Evolutionary conservation across 2,888 invertebrate species (phyloP).

Genomic region (Desoria tigrina): DNA sequence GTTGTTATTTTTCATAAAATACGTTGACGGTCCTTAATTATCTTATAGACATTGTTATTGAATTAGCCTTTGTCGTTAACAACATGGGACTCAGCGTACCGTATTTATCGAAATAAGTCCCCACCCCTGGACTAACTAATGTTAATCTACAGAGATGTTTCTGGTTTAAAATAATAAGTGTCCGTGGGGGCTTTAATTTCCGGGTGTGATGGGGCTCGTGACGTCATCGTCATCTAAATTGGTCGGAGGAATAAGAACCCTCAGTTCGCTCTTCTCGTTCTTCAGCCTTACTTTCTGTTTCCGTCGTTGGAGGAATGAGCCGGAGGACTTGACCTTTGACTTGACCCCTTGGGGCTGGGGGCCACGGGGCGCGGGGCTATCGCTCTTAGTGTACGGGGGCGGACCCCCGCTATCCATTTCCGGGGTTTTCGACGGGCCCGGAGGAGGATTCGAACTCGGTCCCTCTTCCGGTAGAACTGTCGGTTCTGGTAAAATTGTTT

Average conservation of each 20-base stretch:
- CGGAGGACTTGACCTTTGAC: slow-evolving; percentile 39
- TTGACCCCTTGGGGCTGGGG: slow-evolving; percentile 14
- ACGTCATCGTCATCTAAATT: slow-evolving; percentile 43
- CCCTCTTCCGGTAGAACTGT: not conserved
- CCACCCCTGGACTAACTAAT: no score
- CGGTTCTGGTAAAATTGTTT: no score
- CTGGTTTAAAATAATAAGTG: no score
- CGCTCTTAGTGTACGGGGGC: not conserved
- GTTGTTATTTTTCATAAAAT: no score
- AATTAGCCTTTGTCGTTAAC: no score
- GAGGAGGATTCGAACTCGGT: not conserved
- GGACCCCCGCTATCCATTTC: not conserved
- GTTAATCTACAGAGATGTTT: no score
- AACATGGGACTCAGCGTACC: no score
- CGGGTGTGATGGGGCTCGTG: slow-evolving; percentile 36
- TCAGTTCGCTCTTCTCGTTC: slow-evolving; percentile 48
- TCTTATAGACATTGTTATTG: no score
- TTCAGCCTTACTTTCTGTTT: slow-evolving; percentile 35
- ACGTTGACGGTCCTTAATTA: no score
- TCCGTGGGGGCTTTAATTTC: no score
- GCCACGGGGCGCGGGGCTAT: not conserved
- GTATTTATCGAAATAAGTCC: no score
- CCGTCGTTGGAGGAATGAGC: slow-evolving; percentile 48
- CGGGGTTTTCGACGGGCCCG: no score
- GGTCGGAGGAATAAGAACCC: slow-evolving; percentile 43